phyloP scores from a whole-genome alignment of 2,113 vertebrate species.

The Gobius niger region DNA sequence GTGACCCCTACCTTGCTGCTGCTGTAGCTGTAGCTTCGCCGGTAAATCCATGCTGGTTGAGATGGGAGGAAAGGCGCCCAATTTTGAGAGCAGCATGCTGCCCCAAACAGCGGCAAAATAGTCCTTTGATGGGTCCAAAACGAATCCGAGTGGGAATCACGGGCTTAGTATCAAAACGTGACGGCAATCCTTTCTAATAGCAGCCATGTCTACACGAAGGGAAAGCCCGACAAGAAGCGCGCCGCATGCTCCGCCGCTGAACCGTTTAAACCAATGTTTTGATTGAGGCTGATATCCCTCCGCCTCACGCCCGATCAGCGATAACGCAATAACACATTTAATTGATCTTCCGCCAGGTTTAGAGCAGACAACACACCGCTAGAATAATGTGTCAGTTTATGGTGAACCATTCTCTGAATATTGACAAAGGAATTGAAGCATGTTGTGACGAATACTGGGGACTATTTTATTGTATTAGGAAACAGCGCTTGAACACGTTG shows the following conservation, averaged over 20 bases:
- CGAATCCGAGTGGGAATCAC: neutral
- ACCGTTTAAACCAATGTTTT: slow-evolving; percentile 25
- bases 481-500: neutral
- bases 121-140: no score
- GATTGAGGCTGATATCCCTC: slow-evolving; percentile 18
- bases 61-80: slow-evolving; percentile 86
- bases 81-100: slow-evolving; percentile 84
- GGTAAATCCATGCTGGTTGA: slow-evolving; percentile 85
- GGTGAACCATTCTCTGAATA: neutral
- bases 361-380: neutral
- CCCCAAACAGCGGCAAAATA: slow-evolving; percentile 5
- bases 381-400: no score
- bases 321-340: neutral
- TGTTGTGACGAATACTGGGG: neutral
- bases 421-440: neutral
- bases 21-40: slow-evolving; percentile 85
- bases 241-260: slow-evolving; percentile 2
- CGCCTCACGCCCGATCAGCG: slow-evolving; percentile 1
- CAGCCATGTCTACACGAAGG: neutral
- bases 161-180: neutral
- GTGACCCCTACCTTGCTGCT: slow-evolving; percentile 70
- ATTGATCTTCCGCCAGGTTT: no score
- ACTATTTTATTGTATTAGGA: slow-evolving; percentile 1
- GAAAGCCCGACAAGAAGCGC: neutral
- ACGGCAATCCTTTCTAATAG: neutral